These are phyloP conservation scores for Gymnocypris eckloni DNA, from an alignment of 2,797 vertebrate genomes.

Conservation along the genomic window DNA sequence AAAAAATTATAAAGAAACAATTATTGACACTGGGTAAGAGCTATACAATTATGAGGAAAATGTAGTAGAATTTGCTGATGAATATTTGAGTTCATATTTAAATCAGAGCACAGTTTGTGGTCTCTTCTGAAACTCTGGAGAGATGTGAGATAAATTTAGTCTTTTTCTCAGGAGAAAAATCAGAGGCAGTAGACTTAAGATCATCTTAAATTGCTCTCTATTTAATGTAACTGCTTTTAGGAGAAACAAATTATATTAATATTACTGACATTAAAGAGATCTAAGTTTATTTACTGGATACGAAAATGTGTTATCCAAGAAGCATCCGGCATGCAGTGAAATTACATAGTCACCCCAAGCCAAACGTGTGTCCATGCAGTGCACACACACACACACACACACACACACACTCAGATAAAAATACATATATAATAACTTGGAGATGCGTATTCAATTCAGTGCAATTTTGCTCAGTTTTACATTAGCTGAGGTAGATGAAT, in stretches of 20 bases:
- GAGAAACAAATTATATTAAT: neutral
- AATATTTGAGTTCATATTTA: neutral
- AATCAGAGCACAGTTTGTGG: neutral
- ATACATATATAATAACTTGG: neutral
- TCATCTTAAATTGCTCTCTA: neutral
- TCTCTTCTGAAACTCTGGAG: neutral
- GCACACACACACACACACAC: constrained; percentile 49
- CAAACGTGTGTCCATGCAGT: constrained; percentile 69
- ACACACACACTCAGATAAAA: neutral
- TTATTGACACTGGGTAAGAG: neutral
- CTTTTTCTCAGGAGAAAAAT: too few relatives aligned
- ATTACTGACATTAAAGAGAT: neutral
- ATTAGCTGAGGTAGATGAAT: neutral
- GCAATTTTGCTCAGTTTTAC: neutral
- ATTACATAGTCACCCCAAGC: constrained; percentile 52
- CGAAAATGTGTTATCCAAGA: constrained; percentile 55
- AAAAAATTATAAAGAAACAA: neutral
- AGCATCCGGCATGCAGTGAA: constrained; percentile 72
- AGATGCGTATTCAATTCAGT: neutral
- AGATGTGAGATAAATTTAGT: neutral
- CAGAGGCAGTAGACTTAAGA: neutral
- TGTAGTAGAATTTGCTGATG: neutral
- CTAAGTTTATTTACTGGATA: neutral
- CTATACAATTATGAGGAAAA: neutral
- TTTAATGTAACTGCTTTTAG: neutral